Evolutionary conservation across 2,888 invertebrate genomes (phyloP).

Genomic region (Bursaphelenchus okinawaensis): DNA sequence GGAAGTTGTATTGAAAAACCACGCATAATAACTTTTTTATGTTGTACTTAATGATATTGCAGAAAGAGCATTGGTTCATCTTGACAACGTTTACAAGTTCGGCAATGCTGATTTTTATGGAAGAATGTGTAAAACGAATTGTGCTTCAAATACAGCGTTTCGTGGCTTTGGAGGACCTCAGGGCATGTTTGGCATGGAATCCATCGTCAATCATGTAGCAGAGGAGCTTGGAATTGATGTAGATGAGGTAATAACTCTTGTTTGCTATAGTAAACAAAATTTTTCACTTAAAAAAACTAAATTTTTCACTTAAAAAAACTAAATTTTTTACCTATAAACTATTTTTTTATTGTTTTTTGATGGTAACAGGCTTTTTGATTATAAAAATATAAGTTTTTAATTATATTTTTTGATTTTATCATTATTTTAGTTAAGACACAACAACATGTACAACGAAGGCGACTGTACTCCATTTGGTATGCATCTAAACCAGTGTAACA

Average conservation of each 20-base stretch:
- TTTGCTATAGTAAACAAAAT: too few species aligned
- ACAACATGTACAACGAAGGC: constrained; percentile 77
- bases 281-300: too few species aligned
- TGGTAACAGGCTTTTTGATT: not conserved
- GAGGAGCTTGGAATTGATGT: constrained; percentile 47
- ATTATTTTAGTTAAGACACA: constrained; percentile 62
- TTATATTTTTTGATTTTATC: not conserved
- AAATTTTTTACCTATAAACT: too few species aligned
- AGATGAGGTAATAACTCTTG: constrained; percentile 44
- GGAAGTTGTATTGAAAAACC: too few species aligned
- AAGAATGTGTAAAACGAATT: constrained; percentile 73
- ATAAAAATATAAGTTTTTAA: not conserved
- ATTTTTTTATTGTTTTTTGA: not conserved
- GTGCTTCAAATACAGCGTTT: constrained; percentile 86
- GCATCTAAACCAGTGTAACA: constrained; percentile 68
- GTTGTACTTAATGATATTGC: constrained; percentile 60
- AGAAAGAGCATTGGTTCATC: constrained; percentile 76
- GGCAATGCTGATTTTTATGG: constrained; percentile 71
- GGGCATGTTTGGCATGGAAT: constrained; percentile 79
- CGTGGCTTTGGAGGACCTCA: constrained; percentile 83
- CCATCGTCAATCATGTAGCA: constrained; percentile 73
- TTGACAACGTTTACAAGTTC: constrained; percentile 75
- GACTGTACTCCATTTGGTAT: constrained; percentile 75
- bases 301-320: too few species aligned
- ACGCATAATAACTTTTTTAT: too few species aligned